These are phyloP conservation scores for Trachelipus rathkii DNA, from an alignment of 1,140 invertebrate genomes.

Conservation along the genomic window DNA sequence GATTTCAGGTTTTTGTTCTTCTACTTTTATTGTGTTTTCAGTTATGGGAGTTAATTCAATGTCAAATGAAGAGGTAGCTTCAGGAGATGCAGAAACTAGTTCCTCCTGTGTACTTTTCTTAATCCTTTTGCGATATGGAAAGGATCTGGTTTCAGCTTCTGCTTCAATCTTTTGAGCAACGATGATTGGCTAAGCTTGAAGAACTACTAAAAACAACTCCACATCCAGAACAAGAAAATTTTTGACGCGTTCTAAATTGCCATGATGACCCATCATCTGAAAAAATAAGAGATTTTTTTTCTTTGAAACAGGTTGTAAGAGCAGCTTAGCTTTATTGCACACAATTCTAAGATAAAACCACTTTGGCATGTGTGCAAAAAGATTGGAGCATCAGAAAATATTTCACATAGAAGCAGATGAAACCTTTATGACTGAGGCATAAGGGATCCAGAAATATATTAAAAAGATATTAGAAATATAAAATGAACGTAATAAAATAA, in stretches of 20 bases:
- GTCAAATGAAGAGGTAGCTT: too few species aligned
- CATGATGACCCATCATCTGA: constrained; percentile 45
- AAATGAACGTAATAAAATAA: too few species aligned
- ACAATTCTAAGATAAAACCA: too few species aligned
- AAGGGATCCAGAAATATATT: too few species aligned
- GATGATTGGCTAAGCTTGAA: constrained; percentile 42
- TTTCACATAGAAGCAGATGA: too few species aligned
- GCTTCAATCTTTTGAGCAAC: constrained; percentile 27
- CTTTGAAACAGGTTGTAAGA: too few species aligned
- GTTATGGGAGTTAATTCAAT: neutral
- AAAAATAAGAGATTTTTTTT: neutral
- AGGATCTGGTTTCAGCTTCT: neutral
- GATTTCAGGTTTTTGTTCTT: constrained; percentile 25
- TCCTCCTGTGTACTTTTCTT: neutral
- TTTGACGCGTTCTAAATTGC: constrained; percentile 45
- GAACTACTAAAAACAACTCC: constrained; percentile 44
- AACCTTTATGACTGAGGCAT: too few species aligned
- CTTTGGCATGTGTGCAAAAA: too few species aligned
- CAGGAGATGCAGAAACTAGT: too few species aligned
- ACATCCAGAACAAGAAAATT: constrained; percentile 41
- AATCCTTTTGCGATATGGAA: neutral
- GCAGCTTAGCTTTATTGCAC: too few species aligned
- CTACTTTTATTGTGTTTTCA: neutral
- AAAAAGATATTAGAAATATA: too few species aligned
- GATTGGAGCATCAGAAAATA: too few species aligned